These are phyloP conservation scores for Hippocampus abdominalis DNA, from an alignment of 2,113 vertebrate species.

Conservation along the genomic window DNA sequence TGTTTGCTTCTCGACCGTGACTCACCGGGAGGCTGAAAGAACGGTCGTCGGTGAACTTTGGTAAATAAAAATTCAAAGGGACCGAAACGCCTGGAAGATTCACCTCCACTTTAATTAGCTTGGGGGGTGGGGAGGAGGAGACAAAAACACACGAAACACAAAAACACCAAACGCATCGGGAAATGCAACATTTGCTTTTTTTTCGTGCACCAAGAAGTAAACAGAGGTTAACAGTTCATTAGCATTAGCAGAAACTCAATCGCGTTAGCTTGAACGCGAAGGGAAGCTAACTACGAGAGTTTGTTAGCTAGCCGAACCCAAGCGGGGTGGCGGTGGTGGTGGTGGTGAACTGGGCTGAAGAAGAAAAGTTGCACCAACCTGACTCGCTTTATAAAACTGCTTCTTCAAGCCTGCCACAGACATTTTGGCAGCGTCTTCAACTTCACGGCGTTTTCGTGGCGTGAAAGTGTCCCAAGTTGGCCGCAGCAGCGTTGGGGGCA, in stretches of 20 bases:
- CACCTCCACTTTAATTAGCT: constrained; percentile 5
- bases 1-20: neutral
- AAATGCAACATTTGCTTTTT: neutral
- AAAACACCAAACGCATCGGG: neutral
- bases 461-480: neutral
- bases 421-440: constrained; percentile 73
- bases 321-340: constrained; percentile 1
- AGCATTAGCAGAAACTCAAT: constrained; percentile 3
- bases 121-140: neutral
- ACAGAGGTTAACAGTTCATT: neutral
- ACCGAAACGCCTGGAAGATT: neutral
- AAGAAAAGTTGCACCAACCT: constrained; percentile 78
- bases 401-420: constrained; percentile 96
- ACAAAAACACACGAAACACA: neutral
- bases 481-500: neutral
- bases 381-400: constrained; percentile 97
- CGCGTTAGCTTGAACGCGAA: constrained; percentile 48
- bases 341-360: neutral
- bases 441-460: constrained; percentile 15
- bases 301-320: constrained; percentile 25
- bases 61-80: neutral
- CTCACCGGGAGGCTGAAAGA: neutral
- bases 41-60: neutral
- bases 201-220: neutral
- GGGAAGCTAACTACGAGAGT: constrained; percentile 29